Base-by-base conservation (phyloP, 2,888 invertebrate species). In the Mesochorus sp. region DNA sequence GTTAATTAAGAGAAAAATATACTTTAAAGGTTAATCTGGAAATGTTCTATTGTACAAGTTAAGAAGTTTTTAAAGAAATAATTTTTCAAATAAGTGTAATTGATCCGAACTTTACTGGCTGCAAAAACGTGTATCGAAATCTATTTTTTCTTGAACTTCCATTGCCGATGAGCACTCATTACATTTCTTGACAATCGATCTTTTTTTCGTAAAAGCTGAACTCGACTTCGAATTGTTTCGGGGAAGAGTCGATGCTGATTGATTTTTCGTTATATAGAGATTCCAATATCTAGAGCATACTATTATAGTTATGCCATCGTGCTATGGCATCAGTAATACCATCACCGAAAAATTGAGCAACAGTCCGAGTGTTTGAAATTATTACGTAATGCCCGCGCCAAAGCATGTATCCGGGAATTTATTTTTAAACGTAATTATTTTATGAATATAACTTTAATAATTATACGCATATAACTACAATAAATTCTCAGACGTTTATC, bases 351-450 rank as follows among this genome's bases (percentile, higher is more conserved):
- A 37, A 21, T 10, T 17, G 1, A 34, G 37, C 4, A 21, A 61
- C 49, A 12, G 61, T 53, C 47, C 24, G 34, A 47, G 14, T 64
- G 12, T 37, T 1, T 10, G 4, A 6, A 53, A 55, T 61, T 28
- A 19, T 17, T 55, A 55, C 19, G 21, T 2, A 71, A 84, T 83
- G 90, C 91, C 90, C 90, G 90, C 91, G 87, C 89, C 90, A 88
- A 89, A 90, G 90, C 90, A 57, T 83, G 83, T 51, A 86, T 85
- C 84, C 85, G 85, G 87, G 87, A 85, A 84, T 80, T 82, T 87
- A 85, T 82, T n/a, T n/a, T n/a, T 81, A 82, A 82, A 82, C 82
- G 81, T 83, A 84, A 87, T 79, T 76, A 82, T 85, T 39, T 75
- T 44, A 44, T 47, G 70, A 62, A 39, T 19, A 10, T 34, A 10